Evolutionary conservation across 2,797 vertebrate species (phyloP), one percentile per base, ranked within the genome.

Genomic region (Hylomyscus alleni): DNA sequence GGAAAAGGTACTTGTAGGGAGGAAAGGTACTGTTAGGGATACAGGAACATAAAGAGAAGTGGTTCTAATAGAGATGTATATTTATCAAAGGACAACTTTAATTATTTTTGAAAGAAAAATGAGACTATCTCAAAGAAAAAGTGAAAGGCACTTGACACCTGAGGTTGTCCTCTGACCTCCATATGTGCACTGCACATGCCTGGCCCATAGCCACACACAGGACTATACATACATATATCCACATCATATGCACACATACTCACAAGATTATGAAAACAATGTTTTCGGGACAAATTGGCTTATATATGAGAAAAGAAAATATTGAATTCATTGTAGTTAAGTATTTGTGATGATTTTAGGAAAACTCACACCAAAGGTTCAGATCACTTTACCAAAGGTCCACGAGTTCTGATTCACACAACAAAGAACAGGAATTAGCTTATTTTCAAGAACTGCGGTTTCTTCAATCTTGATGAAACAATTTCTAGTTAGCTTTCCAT

Each of bases 401-500:
- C 15, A 10, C 3, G 15, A 73, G 6, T 26, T 94, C 29, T 75
- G 8, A 93, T 84, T 91, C 93, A 90, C 3, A 72, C 92, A 94
- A 77, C n/a, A 85, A 75, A 82, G 37, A 34, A 17, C 24, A 62
- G 9, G 37, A 60, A 72, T 78, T 24, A 15, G 1, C 37, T 90
- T 76, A 15, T 47, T 47, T 81, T 58, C 62, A 81, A 86, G 76
- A 81, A 31, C 6, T 75, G 31, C 5, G 56, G 13, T 47, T 82
- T 83, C 72, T 97, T 94, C 58, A 85, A 29, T 12, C 1, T 89
- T 24, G 40, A 87, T 82, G 6, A 14, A 10, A 62, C 0, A 29
- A 82, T 54, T 85, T 96, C 95, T 87, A 72, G 65, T 58, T 76
- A 76, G 52, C 12, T 29, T 96, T 95, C 78, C 47, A 69, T 60